Evolutionary conservation across 2,113 vertebrate species (phyloP).

Genomic region (Tachysurus fulvidraco): DNA sequence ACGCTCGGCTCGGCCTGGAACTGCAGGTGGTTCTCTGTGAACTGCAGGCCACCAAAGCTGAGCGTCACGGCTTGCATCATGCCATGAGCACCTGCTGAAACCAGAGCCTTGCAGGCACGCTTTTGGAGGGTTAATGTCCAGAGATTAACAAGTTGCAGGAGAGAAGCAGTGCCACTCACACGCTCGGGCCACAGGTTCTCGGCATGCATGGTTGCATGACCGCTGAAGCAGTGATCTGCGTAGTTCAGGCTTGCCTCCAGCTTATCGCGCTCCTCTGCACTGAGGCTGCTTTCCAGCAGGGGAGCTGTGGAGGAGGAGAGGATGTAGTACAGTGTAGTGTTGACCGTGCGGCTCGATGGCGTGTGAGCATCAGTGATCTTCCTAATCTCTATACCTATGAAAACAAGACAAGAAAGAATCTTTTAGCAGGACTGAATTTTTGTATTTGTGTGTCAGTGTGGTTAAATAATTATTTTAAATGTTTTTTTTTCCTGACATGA

Average conservation of each 20-base stretch:
- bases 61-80: slow-evolving; percentile 95
- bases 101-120: slow-evolving; percentile 88
- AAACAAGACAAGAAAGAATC: slow-evolving; percentile 9
- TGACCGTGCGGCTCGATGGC: slow-evolving; percentile 87
- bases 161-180: slow-evolving; percentile 76
- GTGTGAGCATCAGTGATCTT: slow-evolving; percentile 91
- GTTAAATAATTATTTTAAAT: not conserved
- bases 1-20: slow-evolving; percentile 94
- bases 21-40: slow-evolving; percentile 97
- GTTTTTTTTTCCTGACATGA: not conserved
- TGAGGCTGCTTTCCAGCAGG: slow-evolving; percentile 76
- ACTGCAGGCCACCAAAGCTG: slow-evolving; percentile 95
- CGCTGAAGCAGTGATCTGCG: slow-evolving; percentile 95
- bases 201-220: slow-evolving; percentile 95
- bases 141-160: slow-evolving; percentile 89
- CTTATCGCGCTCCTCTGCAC: slow-evolving; percentile 75
- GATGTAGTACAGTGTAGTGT: slow-evolving; percentile 92
- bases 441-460: not conserved
- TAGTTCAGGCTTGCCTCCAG: slow-evolving; percentile 90
- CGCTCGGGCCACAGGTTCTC: slow-evolving; percentile 90
- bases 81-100: slow-evolving; percentile 85
- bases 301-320: slow-evolving; percentile 83
- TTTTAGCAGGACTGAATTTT: not conserved
- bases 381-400: slow-evolving; percentile 88
- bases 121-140: slow-evolving; percentile 95